A percentile compares a stretch with the other conserved stretches of the same genome.
phyloP scores from a whole-genome alignment of 2,797 vertebrate species.

The Holocentrus rufus region DNA sequence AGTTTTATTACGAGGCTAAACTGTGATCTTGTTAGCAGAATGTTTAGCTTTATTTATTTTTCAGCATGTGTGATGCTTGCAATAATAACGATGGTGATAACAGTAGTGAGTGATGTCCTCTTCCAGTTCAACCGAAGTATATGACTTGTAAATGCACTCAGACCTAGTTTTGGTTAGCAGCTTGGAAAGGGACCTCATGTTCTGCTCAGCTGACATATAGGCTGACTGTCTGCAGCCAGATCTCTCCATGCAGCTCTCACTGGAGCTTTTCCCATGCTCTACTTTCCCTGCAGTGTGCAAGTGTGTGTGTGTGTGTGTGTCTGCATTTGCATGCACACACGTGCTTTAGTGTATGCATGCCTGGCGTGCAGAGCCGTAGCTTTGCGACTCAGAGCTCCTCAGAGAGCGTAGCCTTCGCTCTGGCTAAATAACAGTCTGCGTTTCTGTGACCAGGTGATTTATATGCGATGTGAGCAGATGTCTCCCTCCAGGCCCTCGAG shows the following conservation, averaged over 20 bases:
- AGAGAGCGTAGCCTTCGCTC: conserved; percentile 58
- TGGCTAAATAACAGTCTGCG: conserved; percentile 60
- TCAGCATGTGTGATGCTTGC: conserved; percentile 1
- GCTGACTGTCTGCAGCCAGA: conserved; percentile 41
- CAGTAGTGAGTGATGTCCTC: conserved; percentile 29
- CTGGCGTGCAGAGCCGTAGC: conserved; percentile 33
- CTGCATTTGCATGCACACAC: not conserved
- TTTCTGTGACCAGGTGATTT: conserved; percentile 71
- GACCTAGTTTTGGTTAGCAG: conserved; percentile 55
- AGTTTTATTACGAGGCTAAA: conserved; percentile 2
- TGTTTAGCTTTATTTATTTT: not conserved
- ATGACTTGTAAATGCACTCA: conserved; percentile 59
- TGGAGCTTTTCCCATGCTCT: conserved; percentile 41
- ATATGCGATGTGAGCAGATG: conserved; percentile 66
- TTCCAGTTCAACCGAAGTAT: conserved; percentile 10
- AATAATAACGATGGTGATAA: not conserved
- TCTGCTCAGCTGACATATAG: conserved; percentile 55
- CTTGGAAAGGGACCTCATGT: conserved; percentile 53
- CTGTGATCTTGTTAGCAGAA: not conserved
- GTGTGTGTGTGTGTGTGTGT: conserved; percentile 23
- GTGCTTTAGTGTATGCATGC: conserved; percentile 1
- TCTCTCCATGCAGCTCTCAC: conserved; percentile 37
- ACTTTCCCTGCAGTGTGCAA: conserved; percentile 18
- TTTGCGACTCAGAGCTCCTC: conserved; percentile 45
- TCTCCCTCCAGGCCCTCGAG: conserved; percentile 49